Conservation (phyloP, 2,113 vertebrate genomes). For the Tenebrosternarchus preto region DNA sequence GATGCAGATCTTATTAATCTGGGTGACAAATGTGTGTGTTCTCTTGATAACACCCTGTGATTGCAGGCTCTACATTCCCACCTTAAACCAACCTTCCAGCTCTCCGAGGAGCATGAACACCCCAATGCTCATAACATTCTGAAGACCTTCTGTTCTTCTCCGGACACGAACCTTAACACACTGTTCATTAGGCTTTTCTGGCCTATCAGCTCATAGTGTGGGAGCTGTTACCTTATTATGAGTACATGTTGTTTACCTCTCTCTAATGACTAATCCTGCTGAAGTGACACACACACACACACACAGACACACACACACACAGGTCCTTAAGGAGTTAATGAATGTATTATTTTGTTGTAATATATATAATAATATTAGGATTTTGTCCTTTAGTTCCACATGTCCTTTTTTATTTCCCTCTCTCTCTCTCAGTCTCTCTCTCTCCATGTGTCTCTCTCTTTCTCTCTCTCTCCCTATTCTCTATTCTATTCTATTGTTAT, state of each 20-base stretch:
- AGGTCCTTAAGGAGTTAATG: conserved; percentile 28
- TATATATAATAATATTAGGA: conserved; percentile 31
- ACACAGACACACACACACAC: neutral
- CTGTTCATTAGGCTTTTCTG: conserved; percentile 30
- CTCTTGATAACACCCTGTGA: neutral
- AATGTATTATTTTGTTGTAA: conserved; percentile 13
- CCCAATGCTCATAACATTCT: too few species aligned
- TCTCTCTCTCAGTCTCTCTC: neutral
- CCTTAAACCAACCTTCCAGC: conserved; percentile 4
- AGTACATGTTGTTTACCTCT: conserved; percentile 21
- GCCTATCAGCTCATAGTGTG: neutral
- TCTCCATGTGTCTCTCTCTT: neutral
- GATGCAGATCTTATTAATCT: too few species aligned
- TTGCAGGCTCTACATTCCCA: neutral
- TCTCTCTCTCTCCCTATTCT: neutral
- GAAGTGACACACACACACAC: conserved; percentile 34
- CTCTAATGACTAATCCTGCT: conserved; percentile 9
- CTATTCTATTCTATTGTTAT: conserved; percentile 18
- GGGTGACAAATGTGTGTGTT: too few species aligned
- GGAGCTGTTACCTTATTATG: conserved; percentile 34
- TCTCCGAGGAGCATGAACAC: too few species aligned
- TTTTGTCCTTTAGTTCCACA: neutral
- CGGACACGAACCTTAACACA: conserved; percentile 30
- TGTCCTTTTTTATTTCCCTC: neutral
- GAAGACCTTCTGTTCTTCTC: too few species aligned